Evolutionary conservation across 1,140 invertebrate genomes (phyloP), one percentile per base, ranked within the genome.

Genomic region (Calephelis virginiensis): DNA sequence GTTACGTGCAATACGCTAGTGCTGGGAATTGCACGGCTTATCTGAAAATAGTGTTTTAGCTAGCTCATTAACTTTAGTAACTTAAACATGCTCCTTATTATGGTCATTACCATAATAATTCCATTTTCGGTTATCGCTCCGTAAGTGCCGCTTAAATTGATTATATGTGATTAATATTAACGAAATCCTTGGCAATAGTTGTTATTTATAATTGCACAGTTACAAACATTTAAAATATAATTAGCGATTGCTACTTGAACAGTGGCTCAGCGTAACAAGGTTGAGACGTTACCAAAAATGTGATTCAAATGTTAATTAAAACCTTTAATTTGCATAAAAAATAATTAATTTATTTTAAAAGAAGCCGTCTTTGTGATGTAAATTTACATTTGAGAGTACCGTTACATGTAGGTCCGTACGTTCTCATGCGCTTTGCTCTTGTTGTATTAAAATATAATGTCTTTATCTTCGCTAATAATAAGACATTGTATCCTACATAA

Each of bases 141-240:
- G 37, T 56, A 11, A 56, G 37, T 56, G 53, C 53, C 53, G 53
- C 37, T 56, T 56, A 56, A 37, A 28, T 56, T 56, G 53, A 56
- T 56, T 56, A 38, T 9, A 37, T 50, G 14, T 17, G 11, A 56
- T 56, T 56, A 56, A 28, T 56, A 56, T 56, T 12, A 56, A 28
- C 40, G 28, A 7, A 28, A 3, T 56, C 37, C 28, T 56, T 17
- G 17, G 37, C 17, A 11, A 11, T 56, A 28, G 37, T 56, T 56
- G 53, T 38, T 56, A 37, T 12, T 56, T 56, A 37, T 37, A 56
- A 56, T 56, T 56, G 28, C 11, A 43, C 40, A 43, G 40, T 43
- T 43, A 17, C 53, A 56, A 56, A 28, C 17, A 56, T 56, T 56
- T 56, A 37, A 28, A 56, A 37, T 37, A 59, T 67, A 63, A 67